phyloP scores from a whole-genome alignment of 2,797 vertebrate species.

The Amblyraja radiata region DNA sequence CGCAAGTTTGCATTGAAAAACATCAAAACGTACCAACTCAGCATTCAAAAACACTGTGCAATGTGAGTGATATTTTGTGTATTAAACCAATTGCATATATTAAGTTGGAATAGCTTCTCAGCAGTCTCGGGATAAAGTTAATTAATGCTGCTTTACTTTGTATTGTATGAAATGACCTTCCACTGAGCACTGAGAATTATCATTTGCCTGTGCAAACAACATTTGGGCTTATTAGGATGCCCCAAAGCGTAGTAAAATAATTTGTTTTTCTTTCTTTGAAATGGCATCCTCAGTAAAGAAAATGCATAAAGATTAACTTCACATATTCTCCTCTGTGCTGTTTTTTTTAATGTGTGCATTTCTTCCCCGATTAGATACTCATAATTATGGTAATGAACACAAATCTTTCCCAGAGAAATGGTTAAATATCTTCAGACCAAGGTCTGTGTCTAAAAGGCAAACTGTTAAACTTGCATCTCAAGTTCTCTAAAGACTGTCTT shows the following conservation, averaged over 20 bases:
- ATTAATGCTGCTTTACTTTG: conserved; percentile 26
- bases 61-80: background rate
- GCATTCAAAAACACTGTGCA: too few relatives aligned
- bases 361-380: background rate
- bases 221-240: background rate
- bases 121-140: background rate
- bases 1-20: too few relatives aligned
- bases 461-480: background rate
- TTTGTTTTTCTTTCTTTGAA: background rate
- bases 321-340: background rate
- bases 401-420: background rate
- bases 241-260: background rate
- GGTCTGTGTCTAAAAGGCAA: background rate
- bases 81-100: background rate
- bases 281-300: background rate
- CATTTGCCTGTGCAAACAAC: conserved; percentile 17
- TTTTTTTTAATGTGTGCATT: background rate
- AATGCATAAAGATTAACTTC: background rate
- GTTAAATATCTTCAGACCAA: background rate
- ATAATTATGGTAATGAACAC: background rate
- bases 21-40: too few relatives aligned
- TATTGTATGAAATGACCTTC: conserved; percentile 17
- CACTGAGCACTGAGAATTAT: conserved; percentile 17
- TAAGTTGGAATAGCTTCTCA: background rate
- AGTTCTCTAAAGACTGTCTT: background rate